These are phyloP conservation scores for Isotomurus palustris DNA, from an alignment of 2,888 invertebrate species.

Conservation along the genomic window DNA sequence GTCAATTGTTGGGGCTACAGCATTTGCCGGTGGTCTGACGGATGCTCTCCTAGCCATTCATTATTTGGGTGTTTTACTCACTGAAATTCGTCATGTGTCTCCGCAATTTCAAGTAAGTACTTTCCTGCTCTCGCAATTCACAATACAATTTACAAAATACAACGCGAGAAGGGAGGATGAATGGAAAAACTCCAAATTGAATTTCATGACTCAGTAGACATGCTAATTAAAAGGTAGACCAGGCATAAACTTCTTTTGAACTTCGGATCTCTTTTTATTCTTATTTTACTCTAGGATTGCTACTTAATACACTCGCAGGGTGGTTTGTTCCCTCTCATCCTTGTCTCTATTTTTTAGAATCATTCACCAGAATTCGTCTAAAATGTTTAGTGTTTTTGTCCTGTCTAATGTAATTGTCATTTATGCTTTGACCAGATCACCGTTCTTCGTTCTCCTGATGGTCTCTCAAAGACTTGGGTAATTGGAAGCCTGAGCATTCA, in stretches of 20 bases:
- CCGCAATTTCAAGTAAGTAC: conserved; percentile 71
- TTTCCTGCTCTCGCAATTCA: no score
- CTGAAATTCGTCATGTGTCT: conserved; percentile 88
- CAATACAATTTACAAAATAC: no score
- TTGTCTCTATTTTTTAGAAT: background rate
- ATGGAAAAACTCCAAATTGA: conserved; percentile 7
- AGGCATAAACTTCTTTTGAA: background rate
- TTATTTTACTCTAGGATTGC: background rate
- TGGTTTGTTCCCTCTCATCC: no score
- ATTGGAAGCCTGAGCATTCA: conserved; percentile 90
- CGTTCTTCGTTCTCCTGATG: conserved; percentile 91
- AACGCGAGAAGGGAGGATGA: no score
- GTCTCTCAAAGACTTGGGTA: conserved; percentile 80
- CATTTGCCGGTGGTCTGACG: conserved; percentile 62
- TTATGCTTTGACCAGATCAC: conserved; percentile 42
- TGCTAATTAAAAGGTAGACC: conserved; percentile 5
- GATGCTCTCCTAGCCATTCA: conserved; percentile 93
- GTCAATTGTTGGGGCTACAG: conserved; percentile 44
- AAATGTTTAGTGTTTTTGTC: no score
- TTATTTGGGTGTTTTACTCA: conserved; percentile 84
- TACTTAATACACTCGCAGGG: no score
- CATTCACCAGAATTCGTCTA: no score
- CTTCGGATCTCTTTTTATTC: background rate
- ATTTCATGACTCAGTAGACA: conserved; percentile 9
- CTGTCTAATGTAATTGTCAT: background rate